Percentiles rank a stretch among this genome's conserved stretches.
Conservation (phyloP, 1,140 invertebrate genomes). For the Frieseomelitta varia region DNA sequence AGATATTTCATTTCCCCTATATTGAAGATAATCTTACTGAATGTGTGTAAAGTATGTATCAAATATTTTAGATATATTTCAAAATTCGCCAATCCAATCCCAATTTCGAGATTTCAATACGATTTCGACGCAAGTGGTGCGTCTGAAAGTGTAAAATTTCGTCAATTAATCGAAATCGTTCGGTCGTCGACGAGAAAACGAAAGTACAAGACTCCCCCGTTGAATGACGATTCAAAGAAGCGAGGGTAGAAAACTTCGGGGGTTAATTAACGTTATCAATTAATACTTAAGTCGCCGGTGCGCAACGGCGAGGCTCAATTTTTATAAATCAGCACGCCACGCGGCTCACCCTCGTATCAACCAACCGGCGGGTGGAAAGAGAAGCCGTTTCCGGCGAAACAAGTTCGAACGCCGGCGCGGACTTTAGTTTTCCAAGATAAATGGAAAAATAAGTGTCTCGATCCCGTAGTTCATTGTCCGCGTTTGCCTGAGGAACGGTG, state of each 20-base stretch:
- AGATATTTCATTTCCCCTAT: no score
- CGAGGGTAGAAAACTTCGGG: neutral
- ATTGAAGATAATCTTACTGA: no score
- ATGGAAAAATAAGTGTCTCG: conserved; percentile 42
- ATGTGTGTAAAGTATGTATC: no score
- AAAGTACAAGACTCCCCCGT: no score
- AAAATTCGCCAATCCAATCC: no score
- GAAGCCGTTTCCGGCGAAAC: neutral
- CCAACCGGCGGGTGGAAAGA: no score
- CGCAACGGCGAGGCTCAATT: neutral
- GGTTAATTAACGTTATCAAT: neutral
- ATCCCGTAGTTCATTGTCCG: conserved; percentile 21
- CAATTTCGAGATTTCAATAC: no score
- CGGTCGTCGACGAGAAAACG: no score
- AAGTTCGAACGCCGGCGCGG: conserved; percentile 3
- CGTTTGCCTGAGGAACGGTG: no score
- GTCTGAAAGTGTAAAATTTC: no score
- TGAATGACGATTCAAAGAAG: neutral
- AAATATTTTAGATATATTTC: no score
- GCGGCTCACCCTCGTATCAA: neutral
- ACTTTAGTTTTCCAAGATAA: conserved; percentile 20
- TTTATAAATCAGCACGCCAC: neutral
- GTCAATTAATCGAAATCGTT: neutral
- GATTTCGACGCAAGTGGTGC: no score
- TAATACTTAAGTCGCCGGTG: neutral